Percentiles rank a stretch among this genome's conserved stretches.
Evolutionary conservation across 2,797 vertebrate species (phyloP).

Genomic region (Amblyraja radiata): DNA sequence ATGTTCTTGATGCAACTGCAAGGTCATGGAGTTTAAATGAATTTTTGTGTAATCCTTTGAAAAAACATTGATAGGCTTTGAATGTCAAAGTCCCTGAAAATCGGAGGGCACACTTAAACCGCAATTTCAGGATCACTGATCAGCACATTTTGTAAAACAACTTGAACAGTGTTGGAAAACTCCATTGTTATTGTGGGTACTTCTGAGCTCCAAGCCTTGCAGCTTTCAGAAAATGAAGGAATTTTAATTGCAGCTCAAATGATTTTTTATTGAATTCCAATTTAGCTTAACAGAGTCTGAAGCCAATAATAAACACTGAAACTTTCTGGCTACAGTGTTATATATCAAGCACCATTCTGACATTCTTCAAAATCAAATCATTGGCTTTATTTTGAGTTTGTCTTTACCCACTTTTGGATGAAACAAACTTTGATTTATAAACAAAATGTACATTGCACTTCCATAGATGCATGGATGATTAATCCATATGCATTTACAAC

Average conservation of each 20-base stretch:
- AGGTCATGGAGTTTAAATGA: conserved; percentile 57
- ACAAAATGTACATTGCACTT: neutral
- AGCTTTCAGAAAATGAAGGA: neutral
- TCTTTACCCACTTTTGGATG: neutral
- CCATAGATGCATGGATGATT: neutral
- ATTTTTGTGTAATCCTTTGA: conserved; percentile 49
- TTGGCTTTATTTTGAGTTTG: neutral
- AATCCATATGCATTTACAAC: neutral
- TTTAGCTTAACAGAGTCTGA: neutral
- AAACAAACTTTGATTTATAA: neutral
- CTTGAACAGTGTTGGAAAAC: conserved; percentile 2
- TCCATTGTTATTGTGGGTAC: neutral
- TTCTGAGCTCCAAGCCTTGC: neutral
- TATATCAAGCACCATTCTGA: neutral
- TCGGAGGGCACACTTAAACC: conserved; percentile 49
- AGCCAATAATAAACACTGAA: neutral
- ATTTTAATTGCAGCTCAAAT: neutral
- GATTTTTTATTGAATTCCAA: neutral
- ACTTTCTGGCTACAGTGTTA: neutral
- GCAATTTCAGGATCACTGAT: conserved; percentile 58
- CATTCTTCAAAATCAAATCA: neutral
- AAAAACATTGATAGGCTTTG: conserved; percentile 46
- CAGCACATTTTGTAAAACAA: conserved; percentile 31
- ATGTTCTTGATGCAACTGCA: conserved; percentile 55
- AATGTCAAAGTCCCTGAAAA: conserved; percentile 56